Evolutionary conservation across 2,888 invertebrate genomes (phyloP).

Genomic region (Oeneis ivallda): DNA sequence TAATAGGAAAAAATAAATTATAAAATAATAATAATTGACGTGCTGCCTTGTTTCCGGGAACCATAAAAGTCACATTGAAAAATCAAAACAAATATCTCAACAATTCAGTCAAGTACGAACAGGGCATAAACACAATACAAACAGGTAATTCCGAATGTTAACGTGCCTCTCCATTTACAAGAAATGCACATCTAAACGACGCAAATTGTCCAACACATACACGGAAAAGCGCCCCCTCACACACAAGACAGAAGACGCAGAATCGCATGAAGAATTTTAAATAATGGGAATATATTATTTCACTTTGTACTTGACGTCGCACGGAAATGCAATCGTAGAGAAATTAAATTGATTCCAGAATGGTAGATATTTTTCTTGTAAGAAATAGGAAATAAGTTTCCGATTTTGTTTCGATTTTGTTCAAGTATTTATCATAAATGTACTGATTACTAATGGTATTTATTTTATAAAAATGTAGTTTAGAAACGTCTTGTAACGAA

Average conservation of each 20-base stretch:
- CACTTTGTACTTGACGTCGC: conserved; percentile 29
- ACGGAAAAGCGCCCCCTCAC: conserved; percentile 1
- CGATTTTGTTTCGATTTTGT: conserved; percentile 10
- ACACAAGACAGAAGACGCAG: conserved; percentile 4
- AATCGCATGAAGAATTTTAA: conserved; percentile 17
- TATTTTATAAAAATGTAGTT: neutral
- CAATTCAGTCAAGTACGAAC: neutral
- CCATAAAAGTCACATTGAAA: neutral
- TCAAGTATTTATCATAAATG: conserved; percentile 6
- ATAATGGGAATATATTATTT: conserved; percentile 32
- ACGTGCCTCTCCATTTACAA: conserved; percentile 28
- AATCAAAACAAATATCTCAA: neutral
- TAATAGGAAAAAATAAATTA: too few relatives aligned
- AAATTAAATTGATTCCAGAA: conserved; percentile 34
- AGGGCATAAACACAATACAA: conserved; percentile 16
- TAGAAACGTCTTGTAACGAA: neutral
- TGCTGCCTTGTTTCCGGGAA: neutral
- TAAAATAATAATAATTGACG: too few relatives aligned
- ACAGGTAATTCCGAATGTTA: conserved; percentile 27
- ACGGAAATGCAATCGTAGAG: conserved; percentile 32
- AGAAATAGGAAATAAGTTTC: conserved; percentile 7
- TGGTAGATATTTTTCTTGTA: conserved; percentile 24
- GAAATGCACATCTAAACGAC: conserved; percentile 20
- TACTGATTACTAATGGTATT: too few relatives aligned
- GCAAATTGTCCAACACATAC: conserved; percentile 21